These are phyloP conservation scores for Salpingus planirostris DNA, from an alignment of 2,888 invertebrate genomes.

Conservation along the genomic window DNA sequence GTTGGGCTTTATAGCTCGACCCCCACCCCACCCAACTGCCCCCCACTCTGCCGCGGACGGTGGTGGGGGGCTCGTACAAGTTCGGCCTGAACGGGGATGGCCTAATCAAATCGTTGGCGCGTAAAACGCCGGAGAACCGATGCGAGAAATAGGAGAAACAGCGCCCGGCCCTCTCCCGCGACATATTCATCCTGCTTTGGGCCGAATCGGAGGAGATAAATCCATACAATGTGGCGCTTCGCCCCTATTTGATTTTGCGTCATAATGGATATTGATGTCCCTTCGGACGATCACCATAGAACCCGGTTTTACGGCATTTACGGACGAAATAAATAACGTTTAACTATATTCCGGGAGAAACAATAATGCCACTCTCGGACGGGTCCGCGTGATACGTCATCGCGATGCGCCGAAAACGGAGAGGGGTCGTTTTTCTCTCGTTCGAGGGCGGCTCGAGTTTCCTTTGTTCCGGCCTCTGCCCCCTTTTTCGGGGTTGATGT, in stretches of 20 bases:
- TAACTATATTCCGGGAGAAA: conserved; percentile 4
- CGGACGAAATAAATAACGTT: conserved; percentile 5
- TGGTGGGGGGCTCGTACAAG: no score
- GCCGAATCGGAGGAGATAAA: conserved; percentile 5
- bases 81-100: conserved; percentile 11
- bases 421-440: no score
- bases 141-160: conserved; percentile 23
- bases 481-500: no score
- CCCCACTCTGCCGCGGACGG: no score
- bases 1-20: no score
- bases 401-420: no score
- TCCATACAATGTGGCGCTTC: conserved; percentile 22
- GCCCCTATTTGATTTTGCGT: conserved; percentile 26
- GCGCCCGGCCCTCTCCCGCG: conserved; percentile 19
- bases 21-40: no score
- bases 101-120: conserved; percentile 20
- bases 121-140: conserved; percentile 22
- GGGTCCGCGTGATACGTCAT: no score
- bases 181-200: conserved; percentile 27
- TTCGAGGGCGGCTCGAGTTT: no score
- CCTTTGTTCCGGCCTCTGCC: no score
- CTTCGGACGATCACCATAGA: conserved; percentile 16
- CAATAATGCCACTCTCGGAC: no score
- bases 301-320: conserved; percentile 7
- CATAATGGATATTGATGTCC: conserved; percentile 26